Percentiles rank a stretch among this genome's conserved stretches.
These are phyloP conservation scores for Leucania comma DNA, from an alignment of 2,888 invertebrate species.

Conservation along the genomic window DNA sequence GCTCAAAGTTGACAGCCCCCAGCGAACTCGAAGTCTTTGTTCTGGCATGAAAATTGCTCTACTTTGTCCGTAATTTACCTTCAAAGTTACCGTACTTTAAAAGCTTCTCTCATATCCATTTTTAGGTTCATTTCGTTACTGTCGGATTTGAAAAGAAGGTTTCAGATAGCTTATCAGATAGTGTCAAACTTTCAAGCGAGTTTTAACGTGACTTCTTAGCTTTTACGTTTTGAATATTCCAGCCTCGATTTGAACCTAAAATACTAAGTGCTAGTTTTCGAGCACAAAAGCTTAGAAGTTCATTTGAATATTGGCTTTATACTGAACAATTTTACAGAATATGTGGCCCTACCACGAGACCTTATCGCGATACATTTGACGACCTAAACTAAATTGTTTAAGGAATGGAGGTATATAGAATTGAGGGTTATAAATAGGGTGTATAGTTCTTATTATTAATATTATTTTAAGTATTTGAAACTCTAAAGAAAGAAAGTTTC, in stretches of 20 bases:
- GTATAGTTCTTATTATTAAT: too few relatives aligned
- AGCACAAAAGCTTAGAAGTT: background rate
- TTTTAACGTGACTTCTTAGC: background rate
- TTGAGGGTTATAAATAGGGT: too few relatives aligned
- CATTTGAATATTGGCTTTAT: too few relatives aligned
- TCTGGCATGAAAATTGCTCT: slow-evolving; percentile 39
- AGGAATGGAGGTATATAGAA: too few relatives aligned
- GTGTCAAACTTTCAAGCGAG: background rate
- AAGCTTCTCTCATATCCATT: background rate
- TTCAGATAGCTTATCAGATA: slow-evolving; percentile 3
- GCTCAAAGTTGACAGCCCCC: slow-evolving; percentile 25
- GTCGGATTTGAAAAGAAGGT: background rate
- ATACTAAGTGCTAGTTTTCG: too few relatives aligned
- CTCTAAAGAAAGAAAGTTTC: too few relatives aligned
- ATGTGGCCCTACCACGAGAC: too few relatives aligned
- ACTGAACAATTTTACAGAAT: too few relatives aligned
- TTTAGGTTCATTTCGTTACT: background rate
- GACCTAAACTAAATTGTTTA: too few relatives aligned
- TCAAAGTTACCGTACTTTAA: slow-evolving; percentile 2
- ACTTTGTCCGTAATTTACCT: slow-evolving; percentile 1
- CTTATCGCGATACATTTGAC: too few relatives aligned
- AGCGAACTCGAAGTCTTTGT: slow-evolving; percentile 31
- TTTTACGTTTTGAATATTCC: background rate
- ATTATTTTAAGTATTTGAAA: too few relatives aligned
- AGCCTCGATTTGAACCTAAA: background rate